phyloP scores from a whole-genome alignment of 2,888 invertebrate genomes.

The Phortica okadai region DNA sequence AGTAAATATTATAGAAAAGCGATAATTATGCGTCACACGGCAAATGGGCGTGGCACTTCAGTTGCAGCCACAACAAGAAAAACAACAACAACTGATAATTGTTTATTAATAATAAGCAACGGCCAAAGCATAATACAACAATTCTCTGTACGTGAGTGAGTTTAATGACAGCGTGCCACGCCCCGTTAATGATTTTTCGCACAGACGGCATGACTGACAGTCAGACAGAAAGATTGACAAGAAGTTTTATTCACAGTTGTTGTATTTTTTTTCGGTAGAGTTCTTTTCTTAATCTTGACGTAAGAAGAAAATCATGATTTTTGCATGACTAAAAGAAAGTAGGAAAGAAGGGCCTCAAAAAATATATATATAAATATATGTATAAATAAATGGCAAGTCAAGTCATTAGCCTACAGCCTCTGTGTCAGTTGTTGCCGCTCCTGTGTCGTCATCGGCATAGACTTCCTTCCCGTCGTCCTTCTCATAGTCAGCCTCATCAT shows the following conservation, averaged over 20 bases:
- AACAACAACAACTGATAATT: neutral
- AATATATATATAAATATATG: neutral
- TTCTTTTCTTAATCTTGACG: constrained; percentile 26
- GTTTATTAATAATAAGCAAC: neutral
- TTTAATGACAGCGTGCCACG: constrained; percentile 5
- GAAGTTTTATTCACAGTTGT: no score
- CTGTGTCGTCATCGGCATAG: neutral
- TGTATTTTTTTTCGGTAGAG: constrained; percentile 29
- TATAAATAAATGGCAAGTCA: constrained; percentile 61
- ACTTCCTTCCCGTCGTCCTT: neutral
- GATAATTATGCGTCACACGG: neutral
- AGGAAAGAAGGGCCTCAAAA: neutral
- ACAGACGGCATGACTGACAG: constrained; percentile 10
- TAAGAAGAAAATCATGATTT: constrained; percentile 27
- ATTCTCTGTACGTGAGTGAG: neutral
- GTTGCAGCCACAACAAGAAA: neutral
- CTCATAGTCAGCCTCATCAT: neutral
- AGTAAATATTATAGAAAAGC: constrained; percentile 4
- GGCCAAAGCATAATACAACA: neutral
- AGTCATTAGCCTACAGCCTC: constrained; percentile 55
- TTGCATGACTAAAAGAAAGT: neutral
- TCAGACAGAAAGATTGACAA: neutral
- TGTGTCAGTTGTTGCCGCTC: neutral
- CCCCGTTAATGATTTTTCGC: constrained; percentile 18
- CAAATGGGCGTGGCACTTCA: neutral